phyloP scores from a whole-genome alignment of 2,888 invertebrate species.

The Margaritifera margaritifera region DNA sequence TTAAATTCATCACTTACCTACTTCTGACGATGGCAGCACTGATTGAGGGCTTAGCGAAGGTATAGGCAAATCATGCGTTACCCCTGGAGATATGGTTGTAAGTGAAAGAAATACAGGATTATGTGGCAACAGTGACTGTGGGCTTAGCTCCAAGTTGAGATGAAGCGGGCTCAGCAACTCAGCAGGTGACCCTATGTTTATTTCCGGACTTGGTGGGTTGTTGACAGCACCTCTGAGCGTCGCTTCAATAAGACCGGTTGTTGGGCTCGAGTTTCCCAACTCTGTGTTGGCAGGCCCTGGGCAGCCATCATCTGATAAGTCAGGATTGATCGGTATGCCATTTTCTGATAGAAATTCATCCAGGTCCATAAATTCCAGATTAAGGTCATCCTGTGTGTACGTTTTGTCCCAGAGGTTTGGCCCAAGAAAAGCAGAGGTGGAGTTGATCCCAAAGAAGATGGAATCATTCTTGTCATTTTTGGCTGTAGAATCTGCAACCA shows the following conservation, averaged over 20 bases:
- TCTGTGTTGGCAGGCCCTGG: not conserved
- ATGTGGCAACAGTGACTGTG: not conserved
- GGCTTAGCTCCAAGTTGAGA: not conserved
- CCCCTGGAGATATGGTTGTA: no score
- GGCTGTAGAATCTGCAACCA: no score
- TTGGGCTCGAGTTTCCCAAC: not conserved
- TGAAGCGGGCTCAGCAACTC: not conserved
- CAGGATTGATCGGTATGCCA: constrained; percentile 53
- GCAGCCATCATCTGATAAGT: constrained; percentile 22
- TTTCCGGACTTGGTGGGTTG: no score
- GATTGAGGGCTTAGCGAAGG: no score
- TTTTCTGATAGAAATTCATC: constrained; percentile 97
- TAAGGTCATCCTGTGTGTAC: constrained; percentile 81
- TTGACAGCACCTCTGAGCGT: no score
- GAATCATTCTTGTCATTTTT: no score
- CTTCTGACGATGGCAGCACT: no score
- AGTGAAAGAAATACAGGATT: no score
- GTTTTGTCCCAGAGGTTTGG: constrained; percentile 97
- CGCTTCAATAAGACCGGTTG: no score
- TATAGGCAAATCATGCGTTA: no score
- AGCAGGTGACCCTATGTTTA: no score
- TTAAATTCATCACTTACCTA: no score
- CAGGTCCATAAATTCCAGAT: constrained; percentile 89
- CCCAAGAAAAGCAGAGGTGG: constrained; percentile 95
- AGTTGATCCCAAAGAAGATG: constrained; percentile 20